Conservation (phyloP, 1,140 invertebrate genomes). For the Luehdorfia chinensis region DNA sequence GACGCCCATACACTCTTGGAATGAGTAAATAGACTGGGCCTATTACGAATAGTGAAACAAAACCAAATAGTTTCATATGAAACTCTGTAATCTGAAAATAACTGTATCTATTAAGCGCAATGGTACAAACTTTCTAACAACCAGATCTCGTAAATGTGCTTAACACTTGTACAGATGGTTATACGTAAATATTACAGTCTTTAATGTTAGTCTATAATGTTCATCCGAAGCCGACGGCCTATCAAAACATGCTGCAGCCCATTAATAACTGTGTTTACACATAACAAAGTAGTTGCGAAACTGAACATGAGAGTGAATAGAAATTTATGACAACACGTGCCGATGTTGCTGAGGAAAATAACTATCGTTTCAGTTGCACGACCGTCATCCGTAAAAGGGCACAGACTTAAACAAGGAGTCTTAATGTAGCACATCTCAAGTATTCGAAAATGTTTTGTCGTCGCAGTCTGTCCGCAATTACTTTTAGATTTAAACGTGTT, state of each 20-base stretch:
- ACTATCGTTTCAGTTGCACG: not conserved
- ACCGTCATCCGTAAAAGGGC: not conserved
- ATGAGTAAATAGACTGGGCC: no score
- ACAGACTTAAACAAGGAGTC: constrained; percentile 3
- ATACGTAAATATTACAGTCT: constrained; percentile 9
- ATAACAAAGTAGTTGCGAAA: constrained; percentile 23
- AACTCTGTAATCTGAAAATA: no score
- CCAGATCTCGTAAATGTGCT: not conserved
- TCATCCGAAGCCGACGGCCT: constrained; percentile 13
- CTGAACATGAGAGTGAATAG: constrained; percentile 12
- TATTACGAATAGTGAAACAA: no score
- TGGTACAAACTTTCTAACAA: constrained; percentile 4
- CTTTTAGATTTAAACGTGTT: constrained; percentile 8
- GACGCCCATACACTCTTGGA: no score
- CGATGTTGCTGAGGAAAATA: constrained; percentile 7
- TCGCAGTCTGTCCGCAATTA: not conserved
- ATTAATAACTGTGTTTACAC: constrained; percentile 42
- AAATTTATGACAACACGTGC: constrained; percentile 18
- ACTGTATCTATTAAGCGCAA: no score
- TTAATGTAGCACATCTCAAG: not conserved
- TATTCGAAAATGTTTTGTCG: not conserved
- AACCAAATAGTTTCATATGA: no score
- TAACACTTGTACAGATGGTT: constrained; percentile 4
- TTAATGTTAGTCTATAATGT: constrained; percentile 10
- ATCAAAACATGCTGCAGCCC: constrained; percentile 35